Base-by-base conservation (phyloP, 2,888 invertebrate genomes). In the Hypena proboscidalis region DNA sequence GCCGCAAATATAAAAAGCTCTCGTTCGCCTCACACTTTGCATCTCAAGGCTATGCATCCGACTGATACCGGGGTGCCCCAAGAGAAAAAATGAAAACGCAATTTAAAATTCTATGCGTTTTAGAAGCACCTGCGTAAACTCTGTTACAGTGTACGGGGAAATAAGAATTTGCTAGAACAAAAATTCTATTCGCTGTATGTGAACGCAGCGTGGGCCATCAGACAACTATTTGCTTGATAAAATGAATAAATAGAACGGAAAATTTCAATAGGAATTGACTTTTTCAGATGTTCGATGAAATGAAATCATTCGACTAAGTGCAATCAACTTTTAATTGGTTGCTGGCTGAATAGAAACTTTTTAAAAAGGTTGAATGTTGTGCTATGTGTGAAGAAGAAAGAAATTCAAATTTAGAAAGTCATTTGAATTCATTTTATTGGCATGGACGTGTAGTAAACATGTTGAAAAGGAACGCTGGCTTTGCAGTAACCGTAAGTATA, bases 1-100 rank as follows among this genome's bases (percentile, higher is more conserved):
- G 74, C 83, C 85, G 81, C 85, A 90, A 88, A 88, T 86, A 89
- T 86, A 89, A 89, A 89, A 90, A 89, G 85, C 85, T 79, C 85
- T 76, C 82, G 80, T 76, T 83, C 51, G 46, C 55, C 82, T 80
- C 83, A 74, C 84, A 87, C 88, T 90, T 90, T 90, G 90, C 89
- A 90, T 90, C 85, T 87, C 89, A 90, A 90, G 90, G 90, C 83
- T 83, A 76, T 88, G 89, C 89, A 90, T 81, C 79, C 81, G 75
- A 84, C 83, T 85, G 84, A 85, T 88, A 85, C 83, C 61, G 77
- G 74, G 79, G 82, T 83, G 83, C 85, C 86, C 80, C 85, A 64
- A 70, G 85, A 87, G 85, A 85, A 88, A 87, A 89, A 88, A 85
- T 85, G 78, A 80, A 87, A 85, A 82, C 79, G 79, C 77, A 75